Evolutionary conservation across 2,888 invertebrate genomes (phyloP).

Genomic region (Calliopum simillimum): DNA sequence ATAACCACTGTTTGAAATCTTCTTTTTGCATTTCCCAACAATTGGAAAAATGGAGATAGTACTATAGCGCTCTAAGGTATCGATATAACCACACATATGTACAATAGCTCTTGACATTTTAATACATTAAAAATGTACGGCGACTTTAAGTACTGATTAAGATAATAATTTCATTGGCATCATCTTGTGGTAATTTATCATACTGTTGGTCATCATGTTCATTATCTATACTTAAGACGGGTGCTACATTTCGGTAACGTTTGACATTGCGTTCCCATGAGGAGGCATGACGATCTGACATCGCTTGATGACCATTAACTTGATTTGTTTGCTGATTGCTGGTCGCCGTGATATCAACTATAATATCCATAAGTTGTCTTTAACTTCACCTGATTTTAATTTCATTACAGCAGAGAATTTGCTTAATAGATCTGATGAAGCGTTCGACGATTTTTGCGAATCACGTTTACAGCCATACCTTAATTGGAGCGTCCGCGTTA

Average conservation of each 20-base stretch:
- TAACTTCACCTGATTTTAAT: constrained; percentile 90
- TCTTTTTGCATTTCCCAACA: constrained; percentile 93
- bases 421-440: constrained; percentile 77
- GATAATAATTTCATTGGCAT: constrained; percentile 83
- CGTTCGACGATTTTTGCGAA: constrained; percentile 60
- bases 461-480: too few relatives aligned
- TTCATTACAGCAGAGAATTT: constrained; percentile 90
- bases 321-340: constrained; percentile 22
- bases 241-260: constrained; percentile 88
- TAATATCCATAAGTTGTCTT: constrained; percentile 92
- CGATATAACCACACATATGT: constrained; percentile 88
- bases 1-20: too few relatives aligned
- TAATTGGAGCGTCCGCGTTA: too few relatives aligned
- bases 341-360: constrained; percentile 82
- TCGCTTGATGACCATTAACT: constrained; percentile 36
- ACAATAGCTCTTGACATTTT: constrained; percentile 94
- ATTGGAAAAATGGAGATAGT: too few relatives aligned
- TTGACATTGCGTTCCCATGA: constrained; percentile 86
- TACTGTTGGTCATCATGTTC: constrained; percentile 78
- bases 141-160: constrained; percentile 84
- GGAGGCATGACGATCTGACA: constrained; percentile 82
- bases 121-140: constrained; percentile 88
- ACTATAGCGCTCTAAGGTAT: too few relatives aligned
- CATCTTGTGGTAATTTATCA: constrained; percentile 70
- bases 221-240: constrained; percentile 95